Percentiles rank a stretch among this genome's conserved stretches.
phyloP scores from a whole-genome alignment of 2,888 invertebrate species.

The Nemurella pictetii region DNA sequence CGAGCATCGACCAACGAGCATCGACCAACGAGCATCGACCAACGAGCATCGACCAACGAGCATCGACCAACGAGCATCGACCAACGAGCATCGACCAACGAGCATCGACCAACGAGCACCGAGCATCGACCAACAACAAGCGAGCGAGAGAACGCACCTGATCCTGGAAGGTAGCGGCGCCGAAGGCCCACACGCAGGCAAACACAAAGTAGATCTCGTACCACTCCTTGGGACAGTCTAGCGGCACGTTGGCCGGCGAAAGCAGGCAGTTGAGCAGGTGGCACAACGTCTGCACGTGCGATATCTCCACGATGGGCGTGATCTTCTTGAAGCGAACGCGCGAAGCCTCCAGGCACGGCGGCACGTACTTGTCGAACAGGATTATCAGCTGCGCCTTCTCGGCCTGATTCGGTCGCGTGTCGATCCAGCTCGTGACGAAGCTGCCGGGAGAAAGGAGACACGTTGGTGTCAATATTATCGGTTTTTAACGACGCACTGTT shows the following conservation, averaged over 20 bases:
- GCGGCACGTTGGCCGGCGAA: slow-evolving; percentile 76
- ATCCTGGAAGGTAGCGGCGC: slow-evolving; percentile 89
- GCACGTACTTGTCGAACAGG: slow-evolving; percentile 89
- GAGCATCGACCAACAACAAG: too few species aligned
- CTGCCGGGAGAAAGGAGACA: slow-evolving; percentile 50
- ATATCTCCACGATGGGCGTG: slow-evolving; percentile 87
- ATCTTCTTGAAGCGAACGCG: slow-evolving; percentile 82
- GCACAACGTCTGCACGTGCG: slow-evolving; percentile 86
- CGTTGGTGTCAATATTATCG: too few species aligned
- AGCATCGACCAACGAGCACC: too few species aligned
- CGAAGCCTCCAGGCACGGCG: slow-evolving; percentile 74
- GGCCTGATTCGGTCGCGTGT: slow-evolving; percentile 68
- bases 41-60: too few species aligned
- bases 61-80: too few species aligned
- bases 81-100: too few species aligned
- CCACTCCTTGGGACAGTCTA: slow-evolving; percentile 91
- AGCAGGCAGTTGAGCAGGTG: slow-evolving; percentile 83
- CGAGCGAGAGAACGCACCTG: slow-evolving; percentile 48
- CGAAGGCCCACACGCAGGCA: slow-evolving; percentile 90
- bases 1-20: too few species aligned
- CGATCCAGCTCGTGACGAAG: slow-evolving; percentile 89
- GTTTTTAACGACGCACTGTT: too few species aligned
- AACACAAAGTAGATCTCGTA: slow-evolving; percentile 94
- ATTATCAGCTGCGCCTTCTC: slow-evolving; percentile 82
- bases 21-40: too few species aligned